Evolutionary conservation across 37 sponge, comb jelly and placozoan genomes (phyloP).

Genomic region (Lycopodina hypogea): DNA sequence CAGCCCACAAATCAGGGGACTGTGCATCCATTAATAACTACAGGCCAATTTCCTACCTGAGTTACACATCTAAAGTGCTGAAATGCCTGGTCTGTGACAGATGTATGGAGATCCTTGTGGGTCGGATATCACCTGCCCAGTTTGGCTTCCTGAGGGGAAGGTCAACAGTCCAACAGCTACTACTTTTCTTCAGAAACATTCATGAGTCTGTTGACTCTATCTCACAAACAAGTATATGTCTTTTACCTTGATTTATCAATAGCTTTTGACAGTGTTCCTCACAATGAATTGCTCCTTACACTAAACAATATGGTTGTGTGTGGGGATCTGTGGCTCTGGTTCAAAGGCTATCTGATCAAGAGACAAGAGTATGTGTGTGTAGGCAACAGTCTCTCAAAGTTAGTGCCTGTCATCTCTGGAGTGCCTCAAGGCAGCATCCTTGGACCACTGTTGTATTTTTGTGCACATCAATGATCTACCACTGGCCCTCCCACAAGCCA

Average conservation of each 20-base stretch:
- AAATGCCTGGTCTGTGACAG: slow-evolving; percentile 14
- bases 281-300: slow-evolving; percentile 22
- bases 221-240: not conserved
- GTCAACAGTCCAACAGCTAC: not conserved
- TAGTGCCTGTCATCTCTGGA: slow-evolving; percentile 19
- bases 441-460: slow-evolving; percentile 14
- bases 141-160: not conserved
- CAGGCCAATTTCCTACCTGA: not conserved
- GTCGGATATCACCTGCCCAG: not conserved
- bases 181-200: not conserved
- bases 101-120: not conserved
- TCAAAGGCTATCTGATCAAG: slow-evolving; percentile 7
- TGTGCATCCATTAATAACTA: slow-evolving; percentile 6
- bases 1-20: not conserved
- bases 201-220: not conserved
- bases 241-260: slow-evolving; percentile 21
- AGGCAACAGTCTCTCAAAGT: not conserved
- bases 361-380: slow-evolving; percentile 15
- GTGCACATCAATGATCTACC: no score
- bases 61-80: slow-evolving; percentile 32
- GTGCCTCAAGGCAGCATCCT: slow-evolving; percentile 48
- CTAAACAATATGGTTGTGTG: not conserved
- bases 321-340: no score
- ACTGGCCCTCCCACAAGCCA: not conserved
- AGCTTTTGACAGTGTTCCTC: slow-evolving; percentile 40